Evolutionary conservation across 2,888 invertebrate species (phyloP), one percentile per base, ranked within the genome.

Genomic region (Gari tellinella): DNA sequence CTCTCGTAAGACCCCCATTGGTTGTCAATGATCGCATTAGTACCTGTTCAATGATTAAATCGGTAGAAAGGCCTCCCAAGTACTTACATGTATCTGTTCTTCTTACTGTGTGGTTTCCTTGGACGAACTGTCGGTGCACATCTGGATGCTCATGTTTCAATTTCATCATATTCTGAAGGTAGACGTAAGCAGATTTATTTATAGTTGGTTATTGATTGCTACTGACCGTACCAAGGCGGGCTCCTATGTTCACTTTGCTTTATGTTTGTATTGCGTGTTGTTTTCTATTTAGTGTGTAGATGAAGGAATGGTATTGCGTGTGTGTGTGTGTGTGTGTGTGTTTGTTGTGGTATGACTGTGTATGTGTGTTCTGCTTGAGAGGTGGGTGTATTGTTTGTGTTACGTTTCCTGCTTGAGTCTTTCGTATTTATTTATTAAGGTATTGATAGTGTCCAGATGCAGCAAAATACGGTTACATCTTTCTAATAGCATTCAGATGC

Each of bases 21-120:
- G 76, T 68, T 48, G 76, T 84, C 25, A 78, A 14, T 43, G 68
- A 84, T 45, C 77, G 21, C 81, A 81, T 15, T 14, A 43, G 74
- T 2, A 83, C 26, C 25, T 70, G 63, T 52, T 64, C 69, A 7
- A 63, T 70, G 15, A 26, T 46, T 2, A 48, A 52, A 21, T 72
- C 61, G 7, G 72, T 49, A 15, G 65, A 72, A 40, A 65, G 48
- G 5, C 70, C 64, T 23, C 57, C 57, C 69, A 45, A 63, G 23
- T 55, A 68, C n/a, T 14, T 55, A 12, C 15, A 15, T 14, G 10
- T 40, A 15, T 58, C 46, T 1, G 26, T 58, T 10, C 58, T 17
- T 17, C 64, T 26, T 5, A 68, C 40, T 4, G 48, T 26, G 17
- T 60, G 46, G 25, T 60, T 40, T 23, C 60, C 60, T 5, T 37